Base-by-base conservation (phyloP, 2,113 vertebrate genomes). In the Pagrus major region DNA sequence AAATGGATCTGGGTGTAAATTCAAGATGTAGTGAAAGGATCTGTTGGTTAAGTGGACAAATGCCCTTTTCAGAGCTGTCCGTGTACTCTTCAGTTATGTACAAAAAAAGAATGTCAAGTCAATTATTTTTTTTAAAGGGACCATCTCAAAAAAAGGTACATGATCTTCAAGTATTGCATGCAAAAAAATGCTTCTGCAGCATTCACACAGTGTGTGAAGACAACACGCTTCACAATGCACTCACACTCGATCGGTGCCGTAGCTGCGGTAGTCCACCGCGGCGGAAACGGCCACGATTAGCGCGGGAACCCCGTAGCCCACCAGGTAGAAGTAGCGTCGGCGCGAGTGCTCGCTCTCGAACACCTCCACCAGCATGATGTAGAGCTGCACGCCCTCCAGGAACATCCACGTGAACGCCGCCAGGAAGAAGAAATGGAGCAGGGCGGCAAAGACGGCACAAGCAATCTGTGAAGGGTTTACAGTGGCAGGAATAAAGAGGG, bases 401-500 rank as follows among this genome's bases (percentile, higher is more conserved):
- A 99, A 98, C 98, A 99, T 99, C 98, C 98, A 99, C 0, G 98
- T 99, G 94, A 99, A 99, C 27, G 98, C 98, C 1, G 98, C 97
- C 95, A 99, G 92, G 93, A 99, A 99, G 95, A 99, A 99, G 95
- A 99, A 99, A 86, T 99, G 97, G 47, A 99, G 95, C 73, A 99
- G 95, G 33, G 97, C 98, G 18, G 98, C 98, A 4, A 99, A 99
- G 67, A 99, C 96, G 0, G 98, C 97, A 75, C 98, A 99, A 42
- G 97, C 97, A 27, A 99, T 97, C 98, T 99, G 93, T 51, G 18
- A 66, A 67, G 18, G 71, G 47, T 55, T 46, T 16, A 29, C 3
- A 3, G 58, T 5, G 25, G 56, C n/a, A 55, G 31, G 12, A 20
- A 58, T 6, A 54, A 14, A 0, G 15, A 27, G 65, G 39, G 5